These are phyloP conservation scores for Gallinago stenura DNA, from an alignment of 2,797 vertebrate species.

Conservation along the genomic window DNA sequence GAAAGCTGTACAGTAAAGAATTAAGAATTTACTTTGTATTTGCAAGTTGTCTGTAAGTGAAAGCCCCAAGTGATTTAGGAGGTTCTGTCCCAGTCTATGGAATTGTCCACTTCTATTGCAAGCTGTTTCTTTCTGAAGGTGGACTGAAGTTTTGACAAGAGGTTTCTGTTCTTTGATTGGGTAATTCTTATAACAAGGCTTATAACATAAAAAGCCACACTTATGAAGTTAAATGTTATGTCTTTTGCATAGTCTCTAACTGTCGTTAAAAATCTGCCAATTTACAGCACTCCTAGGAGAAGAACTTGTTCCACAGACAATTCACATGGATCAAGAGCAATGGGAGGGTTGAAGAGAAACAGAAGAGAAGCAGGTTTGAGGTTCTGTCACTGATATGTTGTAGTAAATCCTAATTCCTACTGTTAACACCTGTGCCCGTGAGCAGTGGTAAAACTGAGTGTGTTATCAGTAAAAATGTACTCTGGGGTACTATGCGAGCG, in stretches of 20 bases:
- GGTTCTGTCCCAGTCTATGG: fast-evolving
- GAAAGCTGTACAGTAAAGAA: background rate
- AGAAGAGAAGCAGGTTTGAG: background rate
- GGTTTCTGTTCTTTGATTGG: background rate
- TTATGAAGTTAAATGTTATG: background rate
- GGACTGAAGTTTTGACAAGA: background rate
- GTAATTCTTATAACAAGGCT: background rate
- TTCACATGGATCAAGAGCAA: background rate
- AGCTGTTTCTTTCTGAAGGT: background rate
- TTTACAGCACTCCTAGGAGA: background rate
- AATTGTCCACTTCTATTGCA: background rate
- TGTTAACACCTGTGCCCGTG: fast-evolving
- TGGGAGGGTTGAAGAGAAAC: background rate
- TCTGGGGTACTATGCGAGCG: background rate
- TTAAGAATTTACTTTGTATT: background rate
- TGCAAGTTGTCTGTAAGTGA: background rate
- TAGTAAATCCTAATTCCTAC: background rate
- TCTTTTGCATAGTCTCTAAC: background rate
- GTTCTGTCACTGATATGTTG: background rate
- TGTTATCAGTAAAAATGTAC: background rate
- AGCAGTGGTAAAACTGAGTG: background rate
- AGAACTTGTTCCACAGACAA: background rate
- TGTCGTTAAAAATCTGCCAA: background rate
- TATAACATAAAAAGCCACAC: background rate
- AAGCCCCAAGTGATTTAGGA: background rate